phyloP scores from a whole-genome alignment of 2,113 vertebrate genomes.

The Alosa alosa region DNA sequence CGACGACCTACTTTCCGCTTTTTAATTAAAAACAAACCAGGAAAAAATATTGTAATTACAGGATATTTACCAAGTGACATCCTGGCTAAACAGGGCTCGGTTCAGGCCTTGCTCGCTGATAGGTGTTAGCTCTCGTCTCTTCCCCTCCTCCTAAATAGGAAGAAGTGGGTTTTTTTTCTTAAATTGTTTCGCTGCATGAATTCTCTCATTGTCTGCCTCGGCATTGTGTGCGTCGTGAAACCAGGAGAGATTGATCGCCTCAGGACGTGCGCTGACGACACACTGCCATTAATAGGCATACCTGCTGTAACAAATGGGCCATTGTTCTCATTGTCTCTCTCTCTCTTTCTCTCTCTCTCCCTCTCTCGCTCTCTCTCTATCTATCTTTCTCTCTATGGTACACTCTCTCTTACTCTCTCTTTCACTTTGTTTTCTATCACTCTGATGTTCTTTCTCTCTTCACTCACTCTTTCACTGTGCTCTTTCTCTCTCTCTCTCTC shows the following conservation, averaged over 20 bases:
- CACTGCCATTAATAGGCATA: constrained; percentile 19
- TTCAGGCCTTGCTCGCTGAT: background rate
- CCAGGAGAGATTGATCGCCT: background rate
- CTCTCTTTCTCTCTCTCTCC: background rate
- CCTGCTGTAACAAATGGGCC: constrained; percentile 28
- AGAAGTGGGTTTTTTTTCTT: background rate
- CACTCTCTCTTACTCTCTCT: background rate
- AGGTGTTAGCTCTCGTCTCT: background rate
- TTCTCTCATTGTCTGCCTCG: background rate
- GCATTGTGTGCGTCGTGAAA: background rate
- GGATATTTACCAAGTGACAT: background rate
- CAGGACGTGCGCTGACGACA: constrained; percentile 4
- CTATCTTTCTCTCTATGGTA: background rate
- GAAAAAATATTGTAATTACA: constrained; percentile 5
- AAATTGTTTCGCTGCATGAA: background rate
- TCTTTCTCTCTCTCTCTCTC: background rate
- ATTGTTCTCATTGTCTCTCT: constrained; percentile 35
- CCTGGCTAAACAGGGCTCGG: background rate
- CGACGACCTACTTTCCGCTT: background rate
- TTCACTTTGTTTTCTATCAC: background rate
- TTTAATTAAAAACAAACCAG: constrained; percentile 7
- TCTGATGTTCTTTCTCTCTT: background rate
- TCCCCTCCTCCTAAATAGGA: background rate
- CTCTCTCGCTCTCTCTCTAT: background rate
- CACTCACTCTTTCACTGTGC: background rate